These are phyloP conservation scores for Halictus ligatus DNA, from an alignment of 2,888 invertebrate genomes.

Conservation along the genomic window DNA sequence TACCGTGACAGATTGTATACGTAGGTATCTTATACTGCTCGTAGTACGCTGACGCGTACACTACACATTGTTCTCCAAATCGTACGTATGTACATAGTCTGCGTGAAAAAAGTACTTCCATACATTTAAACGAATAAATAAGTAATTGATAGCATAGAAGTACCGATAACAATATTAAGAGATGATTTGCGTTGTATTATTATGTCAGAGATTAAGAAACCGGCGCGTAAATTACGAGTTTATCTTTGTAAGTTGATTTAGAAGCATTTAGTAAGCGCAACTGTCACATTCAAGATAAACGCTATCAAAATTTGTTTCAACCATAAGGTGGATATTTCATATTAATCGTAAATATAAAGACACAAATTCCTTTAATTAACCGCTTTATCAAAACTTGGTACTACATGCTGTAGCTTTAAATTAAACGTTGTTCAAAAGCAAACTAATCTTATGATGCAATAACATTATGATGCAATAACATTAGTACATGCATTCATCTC, in stretches of 20 bases:
- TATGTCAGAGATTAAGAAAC: too few species aligned
- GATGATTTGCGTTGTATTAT: too few species aligned
- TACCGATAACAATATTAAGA: neutral
- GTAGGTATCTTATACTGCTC: too few species aligned
- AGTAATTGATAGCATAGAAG: neutral
- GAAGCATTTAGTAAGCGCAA: neutral
- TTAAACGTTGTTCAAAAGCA: neutral
- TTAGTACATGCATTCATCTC: neutral
- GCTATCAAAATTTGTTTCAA: neutral
- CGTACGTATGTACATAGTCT: neutral
- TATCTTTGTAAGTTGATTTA: neutral
- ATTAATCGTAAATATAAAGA: neutral
- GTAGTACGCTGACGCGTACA: neutral
- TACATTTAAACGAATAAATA: neutral
- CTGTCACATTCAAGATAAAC: neutral
- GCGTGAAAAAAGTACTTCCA: neutral
- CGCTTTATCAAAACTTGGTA: neutral
- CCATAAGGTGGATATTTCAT: neutral
- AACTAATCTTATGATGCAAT: neutral
- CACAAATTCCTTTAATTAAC: neutral
- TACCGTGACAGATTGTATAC: too few species aligned
- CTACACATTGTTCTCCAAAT: neutral
- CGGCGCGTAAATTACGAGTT: neutral
- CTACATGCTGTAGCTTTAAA: neutral
- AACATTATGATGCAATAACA: neutral